Conservation (phyloP, 2,113 vertebrate genomes). For the Pheucticus melanocephalus region DNA sequence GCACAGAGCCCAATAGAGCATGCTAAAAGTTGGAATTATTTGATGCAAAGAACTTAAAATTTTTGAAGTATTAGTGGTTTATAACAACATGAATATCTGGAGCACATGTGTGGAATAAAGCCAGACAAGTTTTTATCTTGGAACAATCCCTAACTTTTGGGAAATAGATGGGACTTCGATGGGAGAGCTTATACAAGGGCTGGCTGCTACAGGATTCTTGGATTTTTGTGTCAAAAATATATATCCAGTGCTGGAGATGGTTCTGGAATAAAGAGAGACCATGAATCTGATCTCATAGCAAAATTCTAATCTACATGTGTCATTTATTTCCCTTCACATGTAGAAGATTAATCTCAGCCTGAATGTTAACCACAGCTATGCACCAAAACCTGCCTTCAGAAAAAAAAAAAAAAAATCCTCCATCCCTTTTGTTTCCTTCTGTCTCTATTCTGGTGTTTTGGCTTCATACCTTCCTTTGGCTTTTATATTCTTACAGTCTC, state of each 20-base stretch:
- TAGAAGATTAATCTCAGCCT: background rate
- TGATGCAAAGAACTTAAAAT: background rate
- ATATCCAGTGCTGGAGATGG: background rate
- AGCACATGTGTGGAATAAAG: background rate
- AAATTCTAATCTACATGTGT: background rate
- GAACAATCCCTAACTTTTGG: background rate
- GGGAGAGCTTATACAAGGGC: background rate
- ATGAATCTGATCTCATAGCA: background rate
- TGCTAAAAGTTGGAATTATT: background rate
- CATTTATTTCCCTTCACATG: background rate
- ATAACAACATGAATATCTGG: background rate
- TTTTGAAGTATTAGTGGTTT: background rate
- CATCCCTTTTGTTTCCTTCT: background rate
- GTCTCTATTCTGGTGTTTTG: background rate
- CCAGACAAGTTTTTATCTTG: background rate
- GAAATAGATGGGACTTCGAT: background rate
- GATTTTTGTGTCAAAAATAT: background rate
- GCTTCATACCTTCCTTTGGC: background rate
- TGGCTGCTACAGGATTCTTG: background rate
- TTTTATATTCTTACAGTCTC: background rate
- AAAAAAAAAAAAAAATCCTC: background rate
- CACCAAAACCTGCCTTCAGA: background rate
- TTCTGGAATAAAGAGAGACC: background rate
- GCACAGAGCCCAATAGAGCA: background rate
- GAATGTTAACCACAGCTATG: background rate